phyloP scores from a whole-genome alignment of 2,888 invertebrate genomes.

The Pammene aurita region DNA sequence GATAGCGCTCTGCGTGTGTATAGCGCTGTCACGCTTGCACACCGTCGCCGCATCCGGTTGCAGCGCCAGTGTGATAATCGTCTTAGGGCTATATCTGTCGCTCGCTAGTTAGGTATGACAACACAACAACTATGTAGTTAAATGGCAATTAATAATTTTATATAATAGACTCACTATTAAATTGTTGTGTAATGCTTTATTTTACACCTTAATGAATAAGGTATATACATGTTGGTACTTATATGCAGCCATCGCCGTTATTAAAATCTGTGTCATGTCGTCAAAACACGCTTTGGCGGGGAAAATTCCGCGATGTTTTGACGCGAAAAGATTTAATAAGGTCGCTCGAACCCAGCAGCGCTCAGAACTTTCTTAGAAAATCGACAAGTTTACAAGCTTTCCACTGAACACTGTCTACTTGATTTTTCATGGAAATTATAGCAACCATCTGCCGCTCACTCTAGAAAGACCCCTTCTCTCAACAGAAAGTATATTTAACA shows the following conservation, averaged over 20 bases:
- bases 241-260: conserved; percentile 10
- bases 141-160: background rate
- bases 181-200: no score
- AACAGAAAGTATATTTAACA: conserved; percentile 9
- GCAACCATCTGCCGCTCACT: background rate
- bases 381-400: conserved; percentile 5
- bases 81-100: conserved; percentile 10
- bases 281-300: background rate
- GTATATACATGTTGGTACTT: background rate
- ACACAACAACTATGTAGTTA: background rate
- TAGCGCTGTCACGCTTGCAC: no score
- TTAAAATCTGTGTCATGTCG: conserved; percentile 1
- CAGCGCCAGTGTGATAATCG: no score
- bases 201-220: no score
- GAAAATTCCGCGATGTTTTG: background rate
- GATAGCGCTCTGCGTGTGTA: no score
- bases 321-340: background rate
- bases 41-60: no score
- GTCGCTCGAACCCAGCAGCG: background rate
- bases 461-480: conserved; percentile 1
- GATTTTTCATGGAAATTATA: conserved; percentile 19
- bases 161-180: no score
- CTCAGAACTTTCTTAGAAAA: conserved; percentile 4
- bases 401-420: conserved; percentile 6
- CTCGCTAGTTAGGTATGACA: background rate